phyloP scores from a whole-genome alignment of 2,888 invertebrate species.

The Agrotis exclamationis region DNA sequence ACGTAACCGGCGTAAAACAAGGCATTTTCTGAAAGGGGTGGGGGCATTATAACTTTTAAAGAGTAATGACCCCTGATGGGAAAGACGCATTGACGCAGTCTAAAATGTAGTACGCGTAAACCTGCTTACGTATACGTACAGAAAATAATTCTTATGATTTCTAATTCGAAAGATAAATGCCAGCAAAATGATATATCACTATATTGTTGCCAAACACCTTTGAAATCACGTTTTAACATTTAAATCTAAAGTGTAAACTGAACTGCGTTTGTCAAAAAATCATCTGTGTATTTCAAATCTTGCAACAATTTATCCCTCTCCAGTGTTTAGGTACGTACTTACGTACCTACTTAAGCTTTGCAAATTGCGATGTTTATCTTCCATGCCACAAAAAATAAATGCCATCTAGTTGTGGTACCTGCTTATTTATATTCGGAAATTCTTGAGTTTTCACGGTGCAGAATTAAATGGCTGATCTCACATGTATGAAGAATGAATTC shows the following conservation, averaged over 20 bases:
- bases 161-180: background rate
- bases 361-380: background rate
- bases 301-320: conserved; percentile 11
- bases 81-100: conserved; percentile 41
- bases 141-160: background rate
- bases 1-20: conserved; percentile 43
- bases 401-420: background rate
- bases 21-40: conserved; percentile 37
- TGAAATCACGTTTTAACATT: conserved; percentile 3
- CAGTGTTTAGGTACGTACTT: background rate
- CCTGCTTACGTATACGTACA: background rate
- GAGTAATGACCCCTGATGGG: conserved; percentile 48
- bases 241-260: background rate
- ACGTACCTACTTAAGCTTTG: too few species aligned
- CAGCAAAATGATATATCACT: background rate
- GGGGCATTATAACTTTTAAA: conserved; percentile 43
- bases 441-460: background rate
- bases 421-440: conserved; percentile 6
- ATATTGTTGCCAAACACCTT: background rate
- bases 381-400: conserved; percentile 1
- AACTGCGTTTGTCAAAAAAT: conserved; percentile 5
- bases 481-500: background rate
- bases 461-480: background rate
- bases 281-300: background rate
- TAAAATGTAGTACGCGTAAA: conserved; percentile 16